Base-by-base conservation (phyloP, 2,797 vertebrate species). In the Oophaga sylvatica region DNA sequence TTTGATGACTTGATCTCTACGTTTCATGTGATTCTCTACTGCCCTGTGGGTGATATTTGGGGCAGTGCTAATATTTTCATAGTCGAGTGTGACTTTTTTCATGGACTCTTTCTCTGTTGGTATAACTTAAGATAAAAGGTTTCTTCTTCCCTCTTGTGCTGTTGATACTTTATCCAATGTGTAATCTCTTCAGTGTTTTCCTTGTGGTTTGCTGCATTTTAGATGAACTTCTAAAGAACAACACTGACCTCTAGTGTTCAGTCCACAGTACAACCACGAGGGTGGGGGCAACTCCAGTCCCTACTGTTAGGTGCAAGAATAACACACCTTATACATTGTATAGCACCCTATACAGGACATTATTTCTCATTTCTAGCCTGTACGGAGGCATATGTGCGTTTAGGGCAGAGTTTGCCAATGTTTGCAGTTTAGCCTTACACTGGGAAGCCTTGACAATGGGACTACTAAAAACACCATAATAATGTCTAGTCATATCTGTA, bases 211-310 rank as follows among this genome's bases (percentile, higher is more conserved):
- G 41, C 12, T 10, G 62, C 48, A 70, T 41, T 79, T 60, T 56
- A 41, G 1, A 80, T 15, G 26, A 75, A 63, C 15, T 79, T 60
- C 48, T 6, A 77, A 82, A 53, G 87, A 76, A 60, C 67, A 81
- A 88, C 78, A 85, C 57, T 85, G 87, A 67, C 87, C 87, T 82
- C 87, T 84, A 88, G 87, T 82, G 87, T 81, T 70, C n/a, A 3
- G 13, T 20, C n/a, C 13, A 5, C 17, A 10, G n/a, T n/a, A 22
- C 62, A 62, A 45, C 35, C 48, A 12, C 6, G 12, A 41, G 45
- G n/a, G 75, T 8, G 11, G 65, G 65, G 12, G 48, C 9, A 53
- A 15, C 56, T 57, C 35, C 12, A 76, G 63, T 11, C 35, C 5
- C 59, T 68, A 19, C 45, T 29, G 11, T 20, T n/a, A 68, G n/a